Base-by-base conservation (phyloP, 1,140 invertebrate genomes). In the Maniola jurtina region DNA sequence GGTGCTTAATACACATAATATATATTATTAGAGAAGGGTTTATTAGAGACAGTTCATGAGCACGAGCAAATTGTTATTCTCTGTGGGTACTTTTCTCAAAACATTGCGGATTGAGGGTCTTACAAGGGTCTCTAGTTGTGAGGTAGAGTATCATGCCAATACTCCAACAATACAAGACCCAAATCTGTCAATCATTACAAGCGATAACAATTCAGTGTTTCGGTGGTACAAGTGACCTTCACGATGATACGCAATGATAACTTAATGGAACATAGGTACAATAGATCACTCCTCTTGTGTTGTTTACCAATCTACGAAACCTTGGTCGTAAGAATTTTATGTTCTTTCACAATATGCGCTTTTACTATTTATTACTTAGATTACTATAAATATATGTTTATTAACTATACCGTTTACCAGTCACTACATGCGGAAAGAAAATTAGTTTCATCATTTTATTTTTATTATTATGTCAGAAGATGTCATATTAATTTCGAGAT, bases 181-280 rank as follows among this genome's bases (percentile, higher is more conserved):
- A 69, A 52, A 64, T 71, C 66, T 73, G 68, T 66, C 71, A 76
- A 71, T 76, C 71, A 73, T 62, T 35, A 52, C 15, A 66, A 40
- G 5, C 2, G 52, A 35, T 34, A 57, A 34, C 42, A 66, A 34
- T 66, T 70, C 58, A 25, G 14, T 54, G 15, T 47, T 66, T 70
- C 58, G 36, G 14, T 54, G 15, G 48, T 54, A 50, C 64, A 8
- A 55, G 48, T 68, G 58, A 64, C 66, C 66, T 72, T 57, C 60
- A 45, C 35, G 61, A 59, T 58, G 52, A 64, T 52, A 67, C 54
- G 45, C 34, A 64, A 34, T 42, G 67, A 72, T 66, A 63, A 64
- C 54, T 52, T 47, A 54, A 45, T 40, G 42, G 58, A 40, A 40
- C 58, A 63, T 54, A 10, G n/a, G n/a, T 65, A 68, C 36, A 56